Conservation (phyloP, 2,113 vertebrate genomes). For the Hyperoodon ampullatus region DNA sequence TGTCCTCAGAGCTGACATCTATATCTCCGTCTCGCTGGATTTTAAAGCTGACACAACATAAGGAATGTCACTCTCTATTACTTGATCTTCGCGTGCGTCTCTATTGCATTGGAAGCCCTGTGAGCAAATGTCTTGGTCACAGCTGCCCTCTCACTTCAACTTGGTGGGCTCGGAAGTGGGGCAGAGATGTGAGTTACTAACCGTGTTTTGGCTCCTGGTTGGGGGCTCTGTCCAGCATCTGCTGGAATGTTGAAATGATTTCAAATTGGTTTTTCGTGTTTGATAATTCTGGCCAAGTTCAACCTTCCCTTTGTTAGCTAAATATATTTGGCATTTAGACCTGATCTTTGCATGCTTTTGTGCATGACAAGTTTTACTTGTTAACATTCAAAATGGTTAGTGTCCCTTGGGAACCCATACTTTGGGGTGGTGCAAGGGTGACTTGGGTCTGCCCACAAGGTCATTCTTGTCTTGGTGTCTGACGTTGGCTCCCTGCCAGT, state of each 20-base stretch:
- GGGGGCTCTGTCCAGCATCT: constrained; percentile 37
- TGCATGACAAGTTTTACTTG: not conserved
- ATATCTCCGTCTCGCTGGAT: constrained; percentile 85
- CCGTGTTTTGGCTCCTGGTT: constrained; percentile 65
- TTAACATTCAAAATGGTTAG: not conserved
- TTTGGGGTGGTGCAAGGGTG: not conserved
- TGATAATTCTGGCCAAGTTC: constrained; percentile 52
- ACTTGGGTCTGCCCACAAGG: not conserved
- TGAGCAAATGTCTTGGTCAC: constrained; percentile 80
- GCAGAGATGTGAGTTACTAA: constrained; percentile 50
- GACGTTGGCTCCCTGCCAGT: not conserved
- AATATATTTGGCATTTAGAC: not conserved
- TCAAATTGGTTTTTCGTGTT: not conserved
- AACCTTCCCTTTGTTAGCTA: constrained; percentile 39
- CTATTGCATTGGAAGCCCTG: constrained; percentile 78
- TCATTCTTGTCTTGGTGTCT: not conserved
- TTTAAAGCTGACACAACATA: constrained; percentile 86
- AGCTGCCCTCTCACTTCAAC: constrained; percentile 76
- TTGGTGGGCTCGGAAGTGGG: constrained; percentile 42
- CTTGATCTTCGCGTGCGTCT: constrained; percentile 43
- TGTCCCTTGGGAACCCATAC: not conserved
- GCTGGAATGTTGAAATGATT: constrained; percentile 23
- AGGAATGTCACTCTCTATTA: constrained; percentile 88
- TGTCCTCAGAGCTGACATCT: constrained; percentile 89
- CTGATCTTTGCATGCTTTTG: not conserved